Evolutionary conservation across 2,888 invertebrate species (phyloP).

Genomic region (Temnothorax unifasciatus): DNA sequence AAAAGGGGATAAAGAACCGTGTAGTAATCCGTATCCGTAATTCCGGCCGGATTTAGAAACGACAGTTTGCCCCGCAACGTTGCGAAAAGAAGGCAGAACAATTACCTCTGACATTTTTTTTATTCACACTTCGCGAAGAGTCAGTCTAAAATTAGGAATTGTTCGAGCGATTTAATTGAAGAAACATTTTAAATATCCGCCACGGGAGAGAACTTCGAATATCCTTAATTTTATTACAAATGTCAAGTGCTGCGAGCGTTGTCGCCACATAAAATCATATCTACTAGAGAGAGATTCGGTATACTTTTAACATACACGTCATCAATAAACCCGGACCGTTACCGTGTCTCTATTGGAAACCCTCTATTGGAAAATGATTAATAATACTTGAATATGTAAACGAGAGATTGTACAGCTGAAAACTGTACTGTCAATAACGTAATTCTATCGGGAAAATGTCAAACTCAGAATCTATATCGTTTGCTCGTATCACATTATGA

Average conservation of each 20-base stretch:
- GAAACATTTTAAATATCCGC: not conserved
- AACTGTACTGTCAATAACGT: constrained; percentile 46
- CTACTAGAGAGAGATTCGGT: constrained; percentile 9
- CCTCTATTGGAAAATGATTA: constrained; percentile 50
- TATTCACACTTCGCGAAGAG: not conserved
- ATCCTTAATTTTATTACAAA: constrained; percentile 8
- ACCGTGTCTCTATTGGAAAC: constrained; percentile 16
- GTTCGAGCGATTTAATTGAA: not conserved
- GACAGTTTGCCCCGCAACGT: constrained; percentile 14
- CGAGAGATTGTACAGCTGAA: constrained; percentile 36
- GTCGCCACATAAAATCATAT: constrained; percentile 24
- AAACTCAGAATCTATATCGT: constrained; percentile 41
- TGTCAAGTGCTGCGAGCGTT: not conserved
- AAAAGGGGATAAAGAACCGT: not conserved
- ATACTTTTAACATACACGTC: constrained; percentile 16
- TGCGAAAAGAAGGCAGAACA: not conserved
- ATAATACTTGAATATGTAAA: constrained; percentile 48
- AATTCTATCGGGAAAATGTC: constrained; percentile 42
- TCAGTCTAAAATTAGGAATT: not conserved
- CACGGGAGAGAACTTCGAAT: not conserved
- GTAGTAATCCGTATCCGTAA: not conserved
- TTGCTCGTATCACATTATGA: constrained; percentile 29
- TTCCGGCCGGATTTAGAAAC: not conserved
- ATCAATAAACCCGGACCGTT: constrained; percentile 32
- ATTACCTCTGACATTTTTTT: not conserved